Evolutionary conservation across 53 echinoderm and acorn worm genomes (phyloP).

Genomic region (Arbacia lixula): DNA sequence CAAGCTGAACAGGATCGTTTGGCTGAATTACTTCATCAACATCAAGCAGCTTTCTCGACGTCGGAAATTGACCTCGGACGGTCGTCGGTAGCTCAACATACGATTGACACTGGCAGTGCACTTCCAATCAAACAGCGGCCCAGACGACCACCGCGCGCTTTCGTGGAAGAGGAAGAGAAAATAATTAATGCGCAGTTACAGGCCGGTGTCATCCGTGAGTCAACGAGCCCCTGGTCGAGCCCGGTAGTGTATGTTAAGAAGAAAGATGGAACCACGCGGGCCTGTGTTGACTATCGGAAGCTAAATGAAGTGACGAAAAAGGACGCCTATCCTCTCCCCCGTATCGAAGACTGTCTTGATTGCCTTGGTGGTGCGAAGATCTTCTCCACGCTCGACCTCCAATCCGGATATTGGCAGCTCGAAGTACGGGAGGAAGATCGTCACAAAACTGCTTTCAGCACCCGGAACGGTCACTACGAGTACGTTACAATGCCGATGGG

Average conservation of each 20-base stretch:
- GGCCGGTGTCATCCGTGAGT: slow-evolving; percentile 64
- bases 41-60: slow-evolving; percentile 39
- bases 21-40: too few relatives aligned
- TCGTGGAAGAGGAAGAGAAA: slow-evolving; percentile 63
- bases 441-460: slow-evolving; percentile 73
- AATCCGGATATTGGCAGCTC: slow-evolving; percentile 77
- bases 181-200: slow-evolving; percentile 58
- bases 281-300: slow-evolving; percentile 71
- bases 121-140: slow-evolving; percentile 58
- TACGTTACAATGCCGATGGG: slow-evolving; percentile 67
- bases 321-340: slow-evolving; percentile 66
- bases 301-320: slow-evolving; percentile 59
- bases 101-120: slow-evolving; percentile 66
- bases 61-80: slow-evolving; percentile 61
- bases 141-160: slow-evolving; percentile 52
- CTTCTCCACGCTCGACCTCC: slow-evolving; percentile 66
- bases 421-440: slow-evolving; percentile 61
- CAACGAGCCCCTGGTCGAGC: slow-evolving; percentile 63
- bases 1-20: too few relatives aligned
- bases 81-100: slow-evolving; percentile 52
- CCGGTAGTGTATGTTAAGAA: slow-evolving; percentile 66
- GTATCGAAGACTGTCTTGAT: slow-evolving; percentile 66
- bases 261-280: slow-evolving; percentile 51
- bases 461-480: slow-evolving; percentile 66
- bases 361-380: slow-evolving; percentile 65